These are phyloP conservation scores for Heterohyrax brucei DNA, from an alignment of 2,797 vertebrate genomes.

Conservation along the genomic window DNA sequence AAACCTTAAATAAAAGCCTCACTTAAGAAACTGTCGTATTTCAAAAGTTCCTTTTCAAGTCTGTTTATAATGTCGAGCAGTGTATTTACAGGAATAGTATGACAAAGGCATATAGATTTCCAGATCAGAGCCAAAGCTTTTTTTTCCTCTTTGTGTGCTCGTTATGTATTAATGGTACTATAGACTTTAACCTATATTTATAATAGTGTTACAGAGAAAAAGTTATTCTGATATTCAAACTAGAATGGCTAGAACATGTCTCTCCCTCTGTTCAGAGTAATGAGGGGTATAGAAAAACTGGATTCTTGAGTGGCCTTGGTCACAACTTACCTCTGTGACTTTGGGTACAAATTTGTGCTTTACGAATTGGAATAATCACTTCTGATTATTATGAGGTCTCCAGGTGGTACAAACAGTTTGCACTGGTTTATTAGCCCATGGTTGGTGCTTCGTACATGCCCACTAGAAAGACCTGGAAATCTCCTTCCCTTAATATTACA, in stretches of 20 bases:
- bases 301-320: neutral
- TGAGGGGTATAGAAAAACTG: neutral
- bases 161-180: neutral
- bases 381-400: neutral
- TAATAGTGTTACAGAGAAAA: neutral
- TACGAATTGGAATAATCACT: neutral
- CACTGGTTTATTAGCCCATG: neutral
- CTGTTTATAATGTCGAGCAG: neutral
- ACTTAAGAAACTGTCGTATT: neutral
- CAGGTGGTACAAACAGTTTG: neutral
- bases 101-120: conserved; percentile 36
- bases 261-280: neutral
- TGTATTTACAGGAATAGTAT: neutral
- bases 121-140: neutral
- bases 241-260: neutral
- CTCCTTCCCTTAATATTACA: neutral
- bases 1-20: conserved; percentile 32
- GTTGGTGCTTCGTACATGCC: neutral
- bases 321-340: neutral
- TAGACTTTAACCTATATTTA: neutral
- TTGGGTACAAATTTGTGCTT: neutral
- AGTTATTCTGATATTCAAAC: neutral
- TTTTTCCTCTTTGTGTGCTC: neutral
- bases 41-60: conserved; percentile 47
- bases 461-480: neutral